These are phyloP conservation scores for Lasioglossum villosulum DNA, from an alignment of 2,888 invertebrate species.

Conservation along the genomic window DNA sequence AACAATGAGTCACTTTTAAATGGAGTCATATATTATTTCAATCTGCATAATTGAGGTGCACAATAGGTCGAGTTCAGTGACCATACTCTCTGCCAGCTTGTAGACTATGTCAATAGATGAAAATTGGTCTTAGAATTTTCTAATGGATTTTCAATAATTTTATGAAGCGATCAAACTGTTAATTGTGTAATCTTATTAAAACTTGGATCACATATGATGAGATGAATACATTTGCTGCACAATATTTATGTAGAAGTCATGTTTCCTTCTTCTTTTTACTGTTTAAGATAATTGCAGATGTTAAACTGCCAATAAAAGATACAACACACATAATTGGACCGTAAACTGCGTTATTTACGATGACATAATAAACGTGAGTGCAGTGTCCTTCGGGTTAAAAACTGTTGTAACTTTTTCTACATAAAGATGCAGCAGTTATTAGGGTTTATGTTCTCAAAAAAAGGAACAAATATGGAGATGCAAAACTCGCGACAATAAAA, in stretches of 20 bases:
- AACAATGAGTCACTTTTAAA: not conserved
- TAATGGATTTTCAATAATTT: not conserved
- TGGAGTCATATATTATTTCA: not conserved
- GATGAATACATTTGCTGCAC: not conserved
- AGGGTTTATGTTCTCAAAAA: not conserved
- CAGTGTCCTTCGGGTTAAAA: no score
- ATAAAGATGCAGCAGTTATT: not conserved
- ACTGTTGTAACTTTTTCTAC: not conserved
- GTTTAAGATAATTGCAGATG: not conserved
- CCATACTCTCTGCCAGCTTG: not conserved
- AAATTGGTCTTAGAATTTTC: not conserved
- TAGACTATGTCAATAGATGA: not conserved
- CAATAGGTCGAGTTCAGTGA: constrained; percentile 2
- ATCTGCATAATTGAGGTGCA: constrained; percentile 6
- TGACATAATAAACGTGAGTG: no score
- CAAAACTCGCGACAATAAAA: not conserved
- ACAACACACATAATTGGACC: not conserved
- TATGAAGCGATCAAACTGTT: not conserved
- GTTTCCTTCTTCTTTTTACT: not conserved
- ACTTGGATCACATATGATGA: not conserved
- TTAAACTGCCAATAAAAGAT: not conserved
- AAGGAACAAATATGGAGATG: not conserved
- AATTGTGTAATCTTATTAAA: not conserved
- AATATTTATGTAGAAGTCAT: not conserved
- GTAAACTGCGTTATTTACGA: not conserved